Conservation (phyloP, 2,888 invertebrate genomes). For the Macrophya annulata region DNA sequence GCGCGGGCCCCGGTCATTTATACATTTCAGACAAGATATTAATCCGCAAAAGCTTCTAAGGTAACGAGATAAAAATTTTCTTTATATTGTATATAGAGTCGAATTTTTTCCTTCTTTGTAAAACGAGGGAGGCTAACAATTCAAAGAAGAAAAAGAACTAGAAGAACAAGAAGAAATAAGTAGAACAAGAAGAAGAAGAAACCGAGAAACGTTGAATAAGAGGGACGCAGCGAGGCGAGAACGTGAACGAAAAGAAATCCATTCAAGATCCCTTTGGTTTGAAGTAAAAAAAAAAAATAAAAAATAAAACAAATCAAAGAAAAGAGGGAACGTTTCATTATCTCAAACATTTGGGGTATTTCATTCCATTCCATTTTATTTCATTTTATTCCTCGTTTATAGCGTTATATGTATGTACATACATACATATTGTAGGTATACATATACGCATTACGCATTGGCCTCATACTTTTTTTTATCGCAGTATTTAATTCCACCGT, state of each 20-base stretch:
- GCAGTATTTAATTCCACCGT: too few relatives aligned
- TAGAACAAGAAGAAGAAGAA: not conserved
- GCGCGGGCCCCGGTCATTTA: not conserved
- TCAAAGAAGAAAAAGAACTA: not conserved
- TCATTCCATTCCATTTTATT: not conserved
- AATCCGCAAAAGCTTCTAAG: conserved; percentile 26
- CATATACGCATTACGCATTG: too few relatives aligned
- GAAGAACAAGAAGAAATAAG: not conserved
- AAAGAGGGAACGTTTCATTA: conserved; percentile 33
- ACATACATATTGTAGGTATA: not conserved
- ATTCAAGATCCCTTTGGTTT: conserved; percentile 25
- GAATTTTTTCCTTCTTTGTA: conserved; percentile 10
- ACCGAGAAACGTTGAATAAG: not conserved
- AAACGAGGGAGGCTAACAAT: not conserved
- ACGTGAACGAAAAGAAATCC: conserved; percentile 31
- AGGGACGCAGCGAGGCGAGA: conserved; percentile 24
- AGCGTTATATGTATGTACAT: not conserved
- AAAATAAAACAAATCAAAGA: not conserved
- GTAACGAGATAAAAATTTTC: conserved; percentile 16
- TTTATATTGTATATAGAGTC: not conserved
- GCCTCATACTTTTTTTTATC: too few relatives aligned
- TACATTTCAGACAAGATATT: conserved; percentile 37
- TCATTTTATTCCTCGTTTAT: not conserved
- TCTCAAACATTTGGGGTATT: conserved; percentile 2
- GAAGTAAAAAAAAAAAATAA: not conserved